Evolutionary conservation across 2,888 invertebrate species (phyloP), one percentile per base, ranked within the genome.

Genomic region (Endomychus coccineus): DNA sequence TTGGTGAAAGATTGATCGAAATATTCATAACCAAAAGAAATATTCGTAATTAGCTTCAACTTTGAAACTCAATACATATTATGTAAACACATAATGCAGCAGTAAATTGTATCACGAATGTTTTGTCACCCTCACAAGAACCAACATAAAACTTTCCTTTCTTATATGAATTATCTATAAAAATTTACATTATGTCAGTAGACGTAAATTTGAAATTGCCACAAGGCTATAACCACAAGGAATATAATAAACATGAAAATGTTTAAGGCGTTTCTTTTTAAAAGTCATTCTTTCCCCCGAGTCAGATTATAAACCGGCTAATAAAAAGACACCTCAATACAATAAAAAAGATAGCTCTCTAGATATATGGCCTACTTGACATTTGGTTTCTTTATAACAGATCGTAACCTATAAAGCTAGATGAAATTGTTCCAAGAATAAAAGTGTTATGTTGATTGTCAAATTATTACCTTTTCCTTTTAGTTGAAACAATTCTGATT

Each of bases 201-300:
- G 49, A 53, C 54, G 54, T 58, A 58, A 59, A 58, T 55, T 47
- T 45, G 48, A 54, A 56, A 58, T 55, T 56, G 55, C 55, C 36
- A 42, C 45, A 43, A 42, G 46, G 44, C 47, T 25, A 54, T 56
- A 56, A 59, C 55, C 51, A 45, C 54, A 48, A 53, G 51, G 46
- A 58, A 58, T 58, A 59, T 59, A 58, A 59, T 56, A 59, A 59
- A 58, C 56, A 57, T 50, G 54, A 55, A 49, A 53, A 54, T 49
- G 55, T 54, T 54, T 51, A 52, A 51, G 49, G 54, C 55, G 51
- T 55, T 57, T 56, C 55, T 55, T 57, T 57, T 58, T 57, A 57
- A 56, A 58, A 59, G 58, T 58, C 56, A 49, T 55, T 53, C 39
- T 46, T 41, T 52, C 51, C 49, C 53, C 46, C 53, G 53, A 48